phyloP scores from a whole-genome alignment of 1,140 invertebrate species.

The Hycleus cichorii region DNA sequence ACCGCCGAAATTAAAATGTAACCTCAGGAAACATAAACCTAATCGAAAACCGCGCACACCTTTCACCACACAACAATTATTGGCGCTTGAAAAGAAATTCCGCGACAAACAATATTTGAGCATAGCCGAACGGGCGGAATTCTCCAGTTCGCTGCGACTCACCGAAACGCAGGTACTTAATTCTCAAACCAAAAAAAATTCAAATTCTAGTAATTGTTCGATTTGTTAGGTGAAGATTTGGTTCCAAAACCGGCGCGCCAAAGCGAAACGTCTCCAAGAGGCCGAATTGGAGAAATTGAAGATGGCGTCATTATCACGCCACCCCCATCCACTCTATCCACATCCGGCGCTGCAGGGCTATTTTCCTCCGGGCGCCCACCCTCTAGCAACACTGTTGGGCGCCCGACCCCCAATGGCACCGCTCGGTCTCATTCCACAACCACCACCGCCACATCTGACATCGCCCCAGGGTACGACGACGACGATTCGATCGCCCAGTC shows the following conservation, averaged over 20 bases:
- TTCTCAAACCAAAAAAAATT: neutral
- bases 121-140: constrained; percentile 94
- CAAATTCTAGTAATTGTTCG: neutral
- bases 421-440: constrained; percentile 32
- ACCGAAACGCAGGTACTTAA: constrained; percentile 83
- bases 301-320: constrained; percentile 39
- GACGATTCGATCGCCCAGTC: constrained; percentile 33
- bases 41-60: constrained; percentile 96
- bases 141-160: constrained; percentile 84
- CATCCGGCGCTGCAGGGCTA: constrained; percentile 41
- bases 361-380: constrained; percentile 37
- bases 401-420: constrained; percentile 34
- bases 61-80: constrained; percentile 92
- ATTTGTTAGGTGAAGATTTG: constrained; percentile 85
- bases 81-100: constrained; percentile 94
- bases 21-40: constrained; percentile 67
- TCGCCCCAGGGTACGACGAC: constrained; percentile 26
- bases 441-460: constrained; percentile 28
- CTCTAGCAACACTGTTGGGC: constrained; percentile 37
- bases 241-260: constrained; percentile 95
- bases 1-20: constrained; percentile 82
- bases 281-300: constrained; percentile 79
- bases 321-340: constrained; percentile 35
- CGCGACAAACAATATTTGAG: constrained; percentile 92
- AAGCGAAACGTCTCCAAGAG: constrained; percentile 90